Evolutionary conservation across 2,888 invertebrate species (phyloP), one percentile per base, ranked within the genome.

Genomic region (Notodonta ziczac): DNA sequence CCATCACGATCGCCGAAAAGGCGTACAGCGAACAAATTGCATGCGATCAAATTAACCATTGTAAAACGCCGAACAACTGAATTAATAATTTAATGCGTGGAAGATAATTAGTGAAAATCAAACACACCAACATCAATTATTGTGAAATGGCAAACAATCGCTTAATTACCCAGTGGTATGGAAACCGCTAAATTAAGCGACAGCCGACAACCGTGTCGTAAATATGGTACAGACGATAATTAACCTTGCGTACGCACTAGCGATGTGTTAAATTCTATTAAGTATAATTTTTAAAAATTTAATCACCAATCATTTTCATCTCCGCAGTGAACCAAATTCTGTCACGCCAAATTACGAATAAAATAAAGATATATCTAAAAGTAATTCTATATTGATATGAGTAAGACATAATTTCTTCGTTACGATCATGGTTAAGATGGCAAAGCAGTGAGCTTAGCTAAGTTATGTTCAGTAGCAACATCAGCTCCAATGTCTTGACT

Each of bases 31-130:
- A 52, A 10, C 52, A 32, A 69, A 67, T 65, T 63, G 48, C 61
- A 64, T 54, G 58, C 69, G 67, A 74, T 67, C 64, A 67, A 77
- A 78, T 78, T 69, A 73, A 72, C 72, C 60, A 62, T 69, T 56
- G 65, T 75, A 75, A 74, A 79, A 79, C 73, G 69, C 73, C 71
- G 73, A 71, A 66, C 74, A 66, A 80, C 67, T 65, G 78, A 81
- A 85, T 88, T 83, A 80, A 83, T 87, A 83, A 89, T 86, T 86
- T 85, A 86, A 87, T 85, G 82, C 82, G 82, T 82, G 78, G 80
- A 88, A 86, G 86, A 87, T 91, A 91, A 92, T 92, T 91, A 90
- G 89, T 80, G 80, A 85, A 89, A 91, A 91, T 91, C 91, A 91
- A 91, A 91, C 90, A 89, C 83, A 80, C 81, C 82, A 81, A 89